Evolutionary conservation across 2,797 vertebrate genomes (phyloP).

Genomic region (Gephyroberyx darwinii): DNA sequence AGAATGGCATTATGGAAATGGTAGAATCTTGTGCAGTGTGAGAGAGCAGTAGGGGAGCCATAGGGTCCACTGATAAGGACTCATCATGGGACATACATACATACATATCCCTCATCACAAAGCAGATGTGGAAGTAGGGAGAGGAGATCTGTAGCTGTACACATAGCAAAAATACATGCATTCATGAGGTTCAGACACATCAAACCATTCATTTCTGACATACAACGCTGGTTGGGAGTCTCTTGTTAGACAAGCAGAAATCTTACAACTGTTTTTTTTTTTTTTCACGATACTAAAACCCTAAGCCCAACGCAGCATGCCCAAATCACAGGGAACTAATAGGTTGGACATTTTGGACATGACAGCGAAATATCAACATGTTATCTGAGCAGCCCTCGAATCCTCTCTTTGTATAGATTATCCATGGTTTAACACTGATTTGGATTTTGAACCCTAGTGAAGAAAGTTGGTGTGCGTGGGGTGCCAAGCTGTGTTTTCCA

Average conservation of each 20-base stretch:
- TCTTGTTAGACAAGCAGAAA: neutral
- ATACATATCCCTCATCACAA: neutral
- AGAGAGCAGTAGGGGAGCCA: neutral
- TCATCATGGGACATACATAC: neutral
- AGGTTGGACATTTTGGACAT: neutral
- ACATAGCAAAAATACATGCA: neutral
- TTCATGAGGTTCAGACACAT: neutral
- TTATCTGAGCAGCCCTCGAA: conserved; percentile 3
- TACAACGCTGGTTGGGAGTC: neutral
- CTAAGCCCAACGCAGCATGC: neutral
- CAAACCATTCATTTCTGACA: neutral
- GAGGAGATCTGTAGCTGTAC: neutral
- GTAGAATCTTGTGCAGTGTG: neutral
- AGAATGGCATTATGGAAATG: conserved; percentile 15
- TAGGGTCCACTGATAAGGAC: neutral
- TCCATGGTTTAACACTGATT: neutral
- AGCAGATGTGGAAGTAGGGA: neutral
- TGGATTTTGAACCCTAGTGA: conserved; percentile 23
- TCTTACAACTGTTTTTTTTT: neutral
- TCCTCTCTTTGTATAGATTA: conserved; percentile 41
- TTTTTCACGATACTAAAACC: neutral
- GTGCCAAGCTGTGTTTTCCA: conserved; percentile 16
- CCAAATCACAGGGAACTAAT: neutral
- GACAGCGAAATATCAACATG: conserved; percentile 27
- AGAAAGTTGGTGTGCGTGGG: conserved; percentile 20